phyloP scores from a whole-genome alignment of 2,113 vertebrate genomes.

The Bos indicus region DNA sequence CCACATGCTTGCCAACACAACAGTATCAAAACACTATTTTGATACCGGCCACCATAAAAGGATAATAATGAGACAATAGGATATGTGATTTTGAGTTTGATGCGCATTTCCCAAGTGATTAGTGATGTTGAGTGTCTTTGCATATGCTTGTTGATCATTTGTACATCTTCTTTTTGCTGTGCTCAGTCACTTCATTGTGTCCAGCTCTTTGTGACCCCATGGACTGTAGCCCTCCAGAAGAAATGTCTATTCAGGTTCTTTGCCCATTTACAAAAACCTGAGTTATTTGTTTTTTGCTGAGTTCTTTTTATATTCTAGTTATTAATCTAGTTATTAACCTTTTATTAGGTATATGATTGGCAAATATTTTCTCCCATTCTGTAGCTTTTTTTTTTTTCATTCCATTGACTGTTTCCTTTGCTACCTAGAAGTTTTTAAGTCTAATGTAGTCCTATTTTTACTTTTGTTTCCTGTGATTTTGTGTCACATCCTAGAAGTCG shows the following conservation, averaged over 20 bases:
- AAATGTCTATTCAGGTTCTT: neutral
- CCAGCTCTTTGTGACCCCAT: fast-evolving
- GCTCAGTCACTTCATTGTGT: neutral
- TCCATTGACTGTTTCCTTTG: neutral
- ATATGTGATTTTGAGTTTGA: neutral
- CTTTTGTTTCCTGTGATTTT: neutral
- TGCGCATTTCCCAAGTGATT: neutral
- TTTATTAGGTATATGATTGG: neutral
- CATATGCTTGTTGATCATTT: neutral
- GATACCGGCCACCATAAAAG: neutral
- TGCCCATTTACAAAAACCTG: neutral
- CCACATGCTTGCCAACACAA: neutral
- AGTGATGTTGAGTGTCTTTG: neutral
- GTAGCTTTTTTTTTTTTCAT: neutral
- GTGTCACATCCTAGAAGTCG: neutral
- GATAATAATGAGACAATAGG: neutral
- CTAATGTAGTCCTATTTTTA: neutral
- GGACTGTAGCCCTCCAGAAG: neutral
- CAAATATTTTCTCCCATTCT: neutral
- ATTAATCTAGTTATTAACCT: neutral
- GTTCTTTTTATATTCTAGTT: neutral
- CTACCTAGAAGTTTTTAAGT: neutral
- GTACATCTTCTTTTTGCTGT: neutral
- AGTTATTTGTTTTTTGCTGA: neutral
- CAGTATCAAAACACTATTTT: neutral